These are phyloP conservation scores for Jacana jacana DNA, from an alignment of 2,113 vertebrate species.

Conservation along the genomic window DNA sequence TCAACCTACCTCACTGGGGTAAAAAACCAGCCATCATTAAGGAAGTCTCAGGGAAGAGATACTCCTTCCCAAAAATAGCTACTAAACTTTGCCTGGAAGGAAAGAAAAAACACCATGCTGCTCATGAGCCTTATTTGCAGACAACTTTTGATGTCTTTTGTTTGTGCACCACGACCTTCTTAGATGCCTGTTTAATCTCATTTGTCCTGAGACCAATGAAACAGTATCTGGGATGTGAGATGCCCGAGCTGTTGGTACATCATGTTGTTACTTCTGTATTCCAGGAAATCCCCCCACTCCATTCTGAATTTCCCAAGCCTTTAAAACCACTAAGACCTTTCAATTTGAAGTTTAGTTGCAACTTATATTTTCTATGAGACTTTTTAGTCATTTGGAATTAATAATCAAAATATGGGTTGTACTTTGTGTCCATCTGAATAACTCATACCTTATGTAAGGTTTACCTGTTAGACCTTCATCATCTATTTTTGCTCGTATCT, in stretches of 20 bases:
- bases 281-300: not conserved
- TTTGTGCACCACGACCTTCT: not conserved
- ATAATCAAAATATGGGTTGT: not conserved
- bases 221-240: not conserved
- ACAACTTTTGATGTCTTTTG: not conserved
- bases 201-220: not conserved
- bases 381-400: not conserved
- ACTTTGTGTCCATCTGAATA: not conserved
- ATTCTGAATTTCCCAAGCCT: not conserved
- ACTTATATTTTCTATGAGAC: not conserved
- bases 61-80: not conserved
- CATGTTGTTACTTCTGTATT: not conserved
- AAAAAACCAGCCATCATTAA: not conserved
- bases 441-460: not conserved
- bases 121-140: not conserved
- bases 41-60: not conserved
- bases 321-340: not conserved
- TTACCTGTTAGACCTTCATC: not conserved
- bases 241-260: not conserved
- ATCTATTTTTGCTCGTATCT: slow-evolving; percentile 72
- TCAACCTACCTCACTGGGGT: not conserved
- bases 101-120: not conserved
- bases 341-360: not conserved
- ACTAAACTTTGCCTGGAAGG: not conserved
- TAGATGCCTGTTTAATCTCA: not conserved